phyloP scores from a whole-genome alignment of 2,113 vertebrate species.

The Emydocephalus ijimae region DNA sequence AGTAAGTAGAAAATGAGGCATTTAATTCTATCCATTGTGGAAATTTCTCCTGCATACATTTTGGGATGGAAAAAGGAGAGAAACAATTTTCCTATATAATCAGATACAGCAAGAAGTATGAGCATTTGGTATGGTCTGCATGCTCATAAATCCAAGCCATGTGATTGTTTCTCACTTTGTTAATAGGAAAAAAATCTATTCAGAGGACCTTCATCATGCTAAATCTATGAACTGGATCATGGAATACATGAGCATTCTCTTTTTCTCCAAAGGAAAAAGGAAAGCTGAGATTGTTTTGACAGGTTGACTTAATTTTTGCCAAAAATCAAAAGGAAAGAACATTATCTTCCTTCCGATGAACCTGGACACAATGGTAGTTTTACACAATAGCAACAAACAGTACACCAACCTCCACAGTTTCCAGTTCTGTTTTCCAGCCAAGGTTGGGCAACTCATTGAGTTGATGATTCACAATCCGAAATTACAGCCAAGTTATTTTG shows the following conservation, averaged over 20 bases:
- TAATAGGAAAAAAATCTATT: neutral
- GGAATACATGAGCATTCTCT: neutral
- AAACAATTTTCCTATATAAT: neutral
- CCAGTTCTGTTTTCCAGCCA: neutral
- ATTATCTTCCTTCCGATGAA: neutral
- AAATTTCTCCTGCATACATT: neutral
- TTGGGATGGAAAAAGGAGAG: neutral
- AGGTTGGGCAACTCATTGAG: neutral
- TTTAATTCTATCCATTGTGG: neutral
- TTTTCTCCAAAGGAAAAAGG: neutral
- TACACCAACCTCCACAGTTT: neutral
- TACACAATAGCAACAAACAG: neutral
- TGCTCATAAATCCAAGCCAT: neutral
- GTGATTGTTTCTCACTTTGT: neutral
- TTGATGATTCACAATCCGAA: neutral
- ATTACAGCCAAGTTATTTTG: neutral
- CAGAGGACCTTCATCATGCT: neutral
- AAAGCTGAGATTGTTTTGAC: neutral
- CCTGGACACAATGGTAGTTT: neutral
- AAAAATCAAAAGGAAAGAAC: neutral
- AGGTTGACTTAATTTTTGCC: neutral
- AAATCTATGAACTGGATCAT: neutral
- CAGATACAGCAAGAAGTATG: neutral
- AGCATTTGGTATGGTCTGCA: neutral
- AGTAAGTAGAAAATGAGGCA: neutral